These are phyloP conservation scores for Chouioia cunea DNA, from an alignment of 2,888 invertebrate genomes.

Conservation along the genomic window DNA sequence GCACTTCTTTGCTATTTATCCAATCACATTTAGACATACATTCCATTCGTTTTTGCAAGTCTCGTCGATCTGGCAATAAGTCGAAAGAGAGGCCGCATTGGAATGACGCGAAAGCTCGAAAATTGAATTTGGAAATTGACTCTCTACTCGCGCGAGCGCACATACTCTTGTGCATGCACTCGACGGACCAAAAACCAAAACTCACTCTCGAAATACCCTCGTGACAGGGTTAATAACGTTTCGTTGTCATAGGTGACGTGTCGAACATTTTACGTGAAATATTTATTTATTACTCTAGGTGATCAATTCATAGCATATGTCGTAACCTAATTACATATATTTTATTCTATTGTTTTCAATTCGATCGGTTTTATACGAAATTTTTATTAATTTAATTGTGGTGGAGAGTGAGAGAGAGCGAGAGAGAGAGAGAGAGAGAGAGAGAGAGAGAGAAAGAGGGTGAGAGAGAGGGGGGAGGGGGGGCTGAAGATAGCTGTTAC, in stretches of 20 bases:
- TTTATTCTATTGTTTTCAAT: background rate
- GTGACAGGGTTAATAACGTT: conserved; percentile 3
- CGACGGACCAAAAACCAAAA: conserved; percentile 13
- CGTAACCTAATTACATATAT: background rate
- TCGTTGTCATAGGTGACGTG: background rate
- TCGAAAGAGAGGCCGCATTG: conserved; percentile 21
- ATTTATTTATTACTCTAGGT: background rate
- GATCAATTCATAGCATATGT: background rate
- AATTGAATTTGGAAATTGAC: conserved; percentile 42
- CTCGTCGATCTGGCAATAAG: conserved; percentile 23
- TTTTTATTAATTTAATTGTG: too few species aligned
- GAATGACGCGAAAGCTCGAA: conserved; percentile 26
- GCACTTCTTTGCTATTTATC: too few species aligned
- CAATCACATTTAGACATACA: too few species aligned
- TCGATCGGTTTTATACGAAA: background rate
- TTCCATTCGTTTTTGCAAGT: too few species aligned
- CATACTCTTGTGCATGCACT: background rate
- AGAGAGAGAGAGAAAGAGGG: too few species aligned
- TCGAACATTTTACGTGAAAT: background rate
- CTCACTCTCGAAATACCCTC: background rate
- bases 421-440: too few species aligned
- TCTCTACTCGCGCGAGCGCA: background rate
- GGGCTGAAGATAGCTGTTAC: too few species aligned
- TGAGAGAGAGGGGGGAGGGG: too few species aligned
- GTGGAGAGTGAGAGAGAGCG: too few species aligned